phyloP scores from a whole-genome alignment of 2,888 invertebrate genomes.

The Apodemia mormo region DNA sequence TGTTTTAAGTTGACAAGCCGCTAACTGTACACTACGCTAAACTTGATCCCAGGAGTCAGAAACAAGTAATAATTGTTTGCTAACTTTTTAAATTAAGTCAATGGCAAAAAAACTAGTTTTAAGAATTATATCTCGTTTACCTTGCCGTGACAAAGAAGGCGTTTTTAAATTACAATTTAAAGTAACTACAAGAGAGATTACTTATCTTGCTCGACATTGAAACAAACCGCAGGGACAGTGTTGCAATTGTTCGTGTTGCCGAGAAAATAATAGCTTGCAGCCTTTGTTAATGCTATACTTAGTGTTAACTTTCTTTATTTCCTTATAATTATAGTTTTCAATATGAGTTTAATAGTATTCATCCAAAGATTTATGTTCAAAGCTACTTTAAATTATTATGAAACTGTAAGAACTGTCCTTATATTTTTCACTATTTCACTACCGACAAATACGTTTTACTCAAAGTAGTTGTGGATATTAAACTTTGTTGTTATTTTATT shows the following conservation, averaged over 20 bases:
- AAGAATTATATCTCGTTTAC: neutral
- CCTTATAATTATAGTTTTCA: too few relatives aligned
- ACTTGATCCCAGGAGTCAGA: neutral
- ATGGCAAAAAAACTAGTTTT: neutral
- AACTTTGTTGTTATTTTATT: too few relatives aligned
- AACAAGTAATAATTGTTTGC: neutral
- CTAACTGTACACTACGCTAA: neutral
- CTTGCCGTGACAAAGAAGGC: slow-evolving; percentile 4
- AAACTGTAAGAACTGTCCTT: too few relatives aligned
- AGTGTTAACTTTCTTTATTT: neutral
- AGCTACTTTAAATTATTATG: too few relatives aligned
- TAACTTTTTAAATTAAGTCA: neutral
- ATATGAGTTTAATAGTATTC: too few relatives aligned
- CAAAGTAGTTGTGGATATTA: too few relatives aligned
- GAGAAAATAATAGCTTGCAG: slow-evolving; percentile 4
- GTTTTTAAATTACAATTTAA: slow-evolving; percentile 10
- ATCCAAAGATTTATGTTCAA: too few relatives aligned
- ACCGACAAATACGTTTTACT: too few relatives aligned
- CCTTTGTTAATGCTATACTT: neutral
- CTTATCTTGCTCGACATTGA: slow-evolving; percentile 16
- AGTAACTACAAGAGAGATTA: slow-evolving; percentile 5
- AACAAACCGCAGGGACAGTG: slow-evolving; percentile 22
- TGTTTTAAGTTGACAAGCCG: slow-evolving; percentile 3
- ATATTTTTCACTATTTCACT: too few relatives aligned
- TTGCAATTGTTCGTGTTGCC: slow-evolving; percentile 19